Evolutionary conservation across 2,113 vertebrate genomes (phyloP), one percentile per base, ranked within the genome.

Genomic region (Oryzias curvinotus): DNA sequence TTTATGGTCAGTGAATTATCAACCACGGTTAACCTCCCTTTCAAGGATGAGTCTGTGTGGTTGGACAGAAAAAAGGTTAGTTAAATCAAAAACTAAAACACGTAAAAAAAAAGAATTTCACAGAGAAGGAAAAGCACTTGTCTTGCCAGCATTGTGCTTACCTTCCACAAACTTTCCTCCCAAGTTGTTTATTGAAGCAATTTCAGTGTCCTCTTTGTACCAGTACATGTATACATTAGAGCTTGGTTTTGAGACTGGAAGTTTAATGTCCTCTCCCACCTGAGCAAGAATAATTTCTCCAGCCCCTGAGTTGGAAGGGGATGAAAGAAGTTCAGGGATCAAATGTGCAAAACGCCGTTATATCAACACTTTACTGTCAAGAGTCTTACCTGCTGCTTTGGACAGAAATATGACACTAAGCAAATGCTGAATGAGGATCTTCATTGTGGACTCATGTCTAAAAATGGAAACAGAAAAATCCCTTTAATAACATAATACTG

Each of bases 151-250:
- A 3, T 36, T 36, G 2, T 36, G 8, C 36, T 36, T 3, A 36
- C 36, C 10, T 36, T 0, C 0, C 2, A 7, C 0, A 0, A 0
- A 0, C 0, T 0, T 1, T 10, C 36, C 13, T 0, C 51, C 57
- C 0, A 30, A 0, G 5, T 0, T 0, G 56, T 83, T 87, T 1
- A 0, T 0, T 48, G 5, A 55, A 4, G 69, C 81, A n/a, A 87
- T 0, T 0, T 10, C 0, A 7, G 0, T 0, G 1, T 4, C 0
- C 0, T 0, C 0, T 0, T 0, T 0, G 0, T 5, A 1, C 5
- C 57, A 49, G 0, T 0, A 1, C 89, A 90, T 90, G 47, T 19
- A 13, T 16, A 80, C 2, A 16, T 89, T 81, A 7, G 0, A 13
- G 3, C 36, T 36, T 13, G 36, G 36, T 36, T 36, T 36, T 8